A percentile compares a stretch with the other conserved stretches of the same genome.
phyloP scores from a whole-genome alignment of 2,888 invertebrate species.

The Andrena hattorfiana region DNA sequence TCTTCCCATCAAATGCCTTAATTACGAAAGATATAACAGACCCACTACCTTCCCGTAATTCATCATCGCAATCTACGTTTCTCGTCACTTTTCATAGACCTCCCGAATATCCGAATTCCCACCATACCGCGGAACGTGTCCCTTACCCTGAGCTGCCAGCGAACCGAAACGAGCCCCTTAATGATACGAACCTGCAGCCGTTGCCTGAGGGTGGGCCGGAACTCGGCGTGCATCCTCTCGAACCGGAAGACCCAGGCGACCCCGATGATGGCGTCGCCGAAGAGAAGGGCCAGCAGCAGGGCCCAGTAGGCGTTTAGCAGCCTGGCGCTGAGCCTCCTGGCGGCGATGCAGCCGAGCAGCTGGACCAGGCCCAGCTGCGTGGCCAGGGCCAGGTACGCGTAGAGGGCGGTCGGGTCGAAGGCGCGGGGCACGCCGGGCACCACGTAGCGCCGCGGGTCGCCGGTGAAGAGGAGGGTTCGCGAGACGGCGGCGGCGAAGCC shows the following conservation, averaged over 20 bases:
- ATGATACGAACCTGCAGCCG: slow-evolving; percentile 86
- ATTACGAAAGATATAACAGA: too few relatives aligned
- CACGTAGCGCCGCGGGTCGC: slow-evolving; percentile 90
- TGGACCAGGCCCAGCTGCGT: slow-evolving; percentile 90
- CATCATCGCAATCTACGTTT: too few relatives aligned
- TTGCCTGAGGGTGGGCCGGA: slow-evolving; percentile 89
- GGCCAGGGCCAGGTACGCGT: slow-evolving; percentile 93
- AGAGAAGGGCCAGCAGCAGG: slow-evolving; percentile 91
- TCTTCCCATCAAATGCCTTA: too few relatives aligned
- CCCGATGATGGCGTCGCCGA: slow-evolving; percentile 94
- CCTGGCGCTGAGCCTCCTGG: slow-evolving; percentile 91
- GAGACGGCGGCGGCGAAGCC: slow-evolving; percentile 92
- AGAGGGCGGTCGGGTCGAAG: slow-evolving; percentile 93
- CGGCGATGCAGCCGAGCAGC: slow-evolving; percentile 93
- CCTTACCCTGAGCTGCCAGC: too few relatives aligned
- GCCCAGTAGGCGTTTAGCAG: slow-evolving; percentile 94
- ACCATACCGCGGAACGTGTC: too few relatives aligned
- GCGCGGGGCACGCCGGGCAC: slow-evolving; percentile 90
- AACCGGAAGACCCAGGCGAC: slow-evolving; percentile 94
- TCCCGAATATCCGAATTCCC: too few relatives aligned
- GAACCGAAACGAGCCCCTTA: neutral
- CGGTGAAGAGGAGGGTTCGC: slow-evolving; percentile 87
- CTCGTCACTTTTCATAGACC: too few relatives aligned
- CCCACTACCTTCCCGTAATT: too few relatives aligned
- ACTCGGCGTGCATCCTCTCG: slow-evolving; percentile 90